phyloP scores from a whole-genome alignment of 1,140 invertebrate species.

The Steinernema feltiae region DNA sequence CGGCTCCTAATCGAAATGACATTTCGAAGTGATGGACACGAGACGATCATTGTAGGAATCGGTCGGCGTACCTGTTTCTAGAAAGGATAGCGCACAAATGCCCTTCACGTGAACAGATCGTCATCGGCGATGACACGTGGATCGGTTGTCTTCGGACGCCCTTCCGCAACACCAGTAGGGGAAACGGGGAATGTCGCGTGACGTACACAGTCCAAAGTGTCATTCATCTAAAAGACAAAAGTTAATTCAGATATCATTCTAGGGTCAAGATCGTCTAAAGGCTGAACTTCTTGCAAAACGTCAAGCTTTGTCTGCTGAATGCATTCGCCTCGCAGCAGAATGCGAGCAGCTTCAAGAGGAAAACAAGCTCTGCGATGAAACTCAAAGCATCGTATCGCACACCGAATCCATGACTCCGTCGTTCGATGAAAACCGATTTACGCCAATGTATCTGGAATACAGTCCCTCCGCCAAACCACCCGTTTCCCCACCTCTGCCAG shows the following conservation, averaged over 20 bases:
- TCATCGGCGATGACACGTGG: background rate
- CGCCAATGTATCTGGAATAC: slow-evolving; percentile 4
- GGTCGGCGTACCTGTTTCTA: background rate
- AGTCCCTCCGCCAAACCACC: slow-evolving; percentile 1
- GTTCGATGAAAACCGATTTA: background rate
- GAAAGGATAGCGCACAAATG: background rate
- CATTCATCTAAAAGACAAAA: background rate
- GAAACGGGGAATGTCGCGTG: background rate
- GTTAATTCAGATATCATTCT: background rate
- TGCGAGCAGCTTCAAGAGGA: background rate
- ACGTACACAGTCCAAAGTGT: background rate
- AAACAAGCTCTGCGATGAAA: background rate
- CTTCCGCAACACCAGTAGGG: background rate
- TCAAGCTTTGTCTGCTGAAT: background rate
- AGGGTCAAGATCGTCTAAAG: background rate
- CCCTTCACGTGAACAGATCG: background rate
- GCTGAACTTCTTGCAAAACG: background rate
- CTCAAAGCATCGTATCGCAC: background rate
- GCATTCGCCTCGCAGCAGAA: background rate
- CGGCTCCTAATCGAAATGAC: too few relatives aligned
- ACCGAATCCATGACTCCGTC: background rate
- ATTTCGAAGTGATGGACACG: too few relatives aligned
- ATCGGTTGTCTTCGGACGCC: background rate
- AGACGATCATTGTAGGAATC: too few relatives aligned
- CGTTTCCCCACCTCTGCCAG: background rate